Percentiles rank a stretch among this genome's conserved stretches.
These are phyloP conservation scores for Drosophila athabasca DNA, from an alignment of 1,140 invertebrate genomes.

Conservation along the genomic window DNA sequence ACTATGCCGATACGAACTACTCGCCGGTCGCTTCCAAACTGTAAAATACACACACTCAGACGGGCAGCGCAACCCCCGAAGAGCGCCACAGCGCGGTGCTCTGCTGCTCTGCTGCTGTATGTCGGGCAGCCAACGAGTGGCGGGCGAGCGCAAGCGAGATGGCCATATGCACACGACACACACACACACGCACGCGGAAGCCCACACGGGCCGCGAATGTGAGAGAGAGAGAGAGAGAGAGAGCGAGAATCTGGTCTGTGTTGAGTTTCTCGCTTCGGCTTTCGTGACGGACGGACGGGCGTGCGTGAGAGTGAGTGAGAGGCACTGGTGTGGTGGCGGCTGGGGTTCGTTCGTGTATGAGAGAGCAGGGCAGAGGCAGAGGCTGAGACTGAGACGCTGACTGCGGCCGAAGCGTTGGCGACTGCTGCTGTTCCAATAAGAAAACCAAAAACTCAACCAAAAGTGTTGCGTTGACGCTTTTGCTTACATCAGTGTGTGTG, in stretches of 20 bases:
- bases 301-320: constrained; percentile 13
- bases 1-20: constrained; percentile 76
- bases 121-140: constrained; percentile 26
- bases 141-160: constrained; percentile 49
- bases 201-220: constrained; percentile 18
- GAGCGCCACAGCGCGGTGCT: constrained; percentile 17
- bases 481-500: constrained; percentile 24
- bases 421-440: constrained; percentile 64
- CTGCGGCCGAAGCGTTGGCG: neutral
- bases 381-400: neutral
- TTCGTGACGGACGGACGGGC: neutral
- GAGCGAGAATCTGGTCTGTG: constrained; percentile 33
- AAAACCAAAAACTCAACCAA: constrained; percentile 68
- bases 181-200: neutral
- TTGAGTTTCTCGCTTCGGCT: constrained; percentile 34
- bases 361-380: constrained; percentile 21
- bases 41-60: constrained; percentile 69
- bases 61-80: constrained; percentile 69
- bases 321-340: too few species aligned
- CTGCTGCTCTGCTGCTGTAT: constrained; percentile 20
- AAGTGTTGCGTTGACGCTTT: constrained; percentile 77
- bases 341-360: constrained; percentile 7
- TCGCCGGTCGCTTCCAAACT: constrained; percentile 83
- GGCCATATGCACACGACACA: constrained; percentile 31
- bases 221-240: constrained; percentile 26